phyloP scores from a whole-genome alignment of 2,888 invertebrate species.

The Tenthredo notha region DNA sequence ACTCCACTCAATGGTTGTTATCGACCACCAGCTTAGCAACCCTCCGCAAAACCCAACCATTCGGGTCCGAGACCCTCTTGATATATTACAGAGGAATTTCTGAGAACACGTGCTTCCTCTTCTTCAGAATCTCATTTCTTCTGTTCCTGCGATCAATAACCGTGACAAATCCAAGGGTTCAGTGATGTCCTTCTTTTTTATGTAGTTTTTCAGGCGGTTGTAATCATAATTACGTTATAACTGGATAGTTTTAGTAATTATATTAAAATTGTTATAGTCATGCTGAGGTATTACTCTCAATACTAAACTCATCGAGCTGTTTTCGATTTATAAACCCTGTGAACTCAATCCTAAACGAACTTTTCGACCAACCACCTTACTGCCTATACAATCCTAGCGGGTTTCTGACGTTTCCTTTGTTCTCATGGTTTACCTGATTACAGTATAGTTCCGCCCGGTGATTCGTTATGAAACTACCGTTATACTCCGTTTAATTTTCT shows the following conservation, averaged over 20 bases:
- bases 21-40: slow-evolving; percentile 28
- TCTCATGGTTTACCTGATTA: slow-evolving; percentile 66
- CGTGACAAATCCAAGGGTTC: not conserved
- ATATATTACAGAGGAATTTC: not conserved
- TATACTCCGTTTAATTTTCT: not conserved
- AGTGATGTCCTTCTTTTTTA: not conserved
- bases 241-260: not conserved
- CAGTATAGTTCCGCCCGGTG: not conserved
- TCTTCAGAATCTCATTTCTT: not conserved
- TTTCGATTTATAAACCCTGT: not conserved
- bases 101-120: not conserved
- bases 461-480: not conserved
- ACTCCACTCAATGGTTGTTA: slow-evolving; percentile 30
- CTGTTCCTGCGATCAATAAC: not conserved
- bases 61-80: not conserved
- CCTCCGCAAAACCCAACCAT: slow-evolving; percentile 9
- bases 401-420: slow-evolving; percentile 76
- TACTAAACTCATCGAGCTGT: not conserved
- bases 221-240: not conserved
- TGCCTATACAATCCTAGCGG: slow-evolving; percentile 73
- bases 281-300: not conserved
- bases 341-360: not conserved
- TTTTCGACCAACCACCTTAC: slow-evolving; percentile 66
- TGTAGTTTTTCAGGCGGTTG: not conserved
- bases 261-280: not conserved